phyloP scores from a whole-genome alignment of 1,140 invertebrate genomes.

The Apocrypta bakeri region DNA sequence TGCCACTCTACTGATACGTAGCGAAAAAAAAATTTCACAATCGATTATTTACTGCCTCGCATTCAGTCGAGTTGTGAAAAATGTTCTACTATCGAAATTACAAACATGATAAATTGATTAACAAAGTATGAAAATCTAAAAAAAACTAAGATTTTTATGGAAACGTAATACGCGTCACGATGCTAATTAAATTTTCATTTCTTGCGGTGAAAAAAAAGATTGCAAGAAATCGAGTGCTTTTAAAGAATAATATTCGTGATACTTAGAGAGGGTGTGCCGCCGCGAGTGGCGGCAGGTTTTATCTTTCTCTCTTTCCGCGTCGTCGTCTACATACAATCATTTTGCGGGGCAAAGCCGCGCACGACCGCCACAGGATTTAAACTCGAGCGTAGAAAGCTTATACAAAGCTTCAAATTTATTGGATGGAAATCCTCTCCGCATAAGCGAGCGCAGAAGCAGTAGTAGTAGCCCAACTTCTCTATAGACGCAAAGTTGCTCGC shows the following conservation, averaged over 20 bases:
- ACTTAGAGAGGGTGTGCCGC: neutral
- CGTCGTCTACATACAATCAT: constrained; percentile 32
- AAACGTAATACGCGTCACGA: neutral
- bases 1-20: neutral
- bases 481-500: constrained; percentile 71
- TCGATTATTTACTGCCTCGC: neutral
- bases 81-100: no score
- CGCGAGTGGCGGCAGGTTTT: constrained; percentile 12
- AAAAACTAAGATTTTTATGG: constrained; percentile 5
- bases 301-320: constrained; percentile 8
- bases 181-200: constrained; percentile 37
- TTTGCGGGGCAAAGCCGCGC: constrained; percentile 57
- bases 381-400: constrained; percentile 75
- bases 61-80: no score
- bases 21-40: neutral
- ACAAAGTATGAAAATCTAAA: neutral
- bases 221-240: constrained; percentile 25
- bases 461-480: constrained; percentile 66
- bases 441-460: constrained; percentile 58
- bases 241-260: constrained; percentile 46
- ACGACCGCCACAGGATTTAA: constrained; percentile 70
- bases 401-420: constrained; percentile 76
- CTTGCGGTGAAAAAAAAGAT: neutral
- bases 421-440: constrained; percentile 73
- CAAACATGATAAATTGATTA: neutral